These are phyloP conservation scores for Cyrtodaria siliqua DNA, from an alignment of 2,888 invertebrate species.

Conservation along the genomic window DNA sequence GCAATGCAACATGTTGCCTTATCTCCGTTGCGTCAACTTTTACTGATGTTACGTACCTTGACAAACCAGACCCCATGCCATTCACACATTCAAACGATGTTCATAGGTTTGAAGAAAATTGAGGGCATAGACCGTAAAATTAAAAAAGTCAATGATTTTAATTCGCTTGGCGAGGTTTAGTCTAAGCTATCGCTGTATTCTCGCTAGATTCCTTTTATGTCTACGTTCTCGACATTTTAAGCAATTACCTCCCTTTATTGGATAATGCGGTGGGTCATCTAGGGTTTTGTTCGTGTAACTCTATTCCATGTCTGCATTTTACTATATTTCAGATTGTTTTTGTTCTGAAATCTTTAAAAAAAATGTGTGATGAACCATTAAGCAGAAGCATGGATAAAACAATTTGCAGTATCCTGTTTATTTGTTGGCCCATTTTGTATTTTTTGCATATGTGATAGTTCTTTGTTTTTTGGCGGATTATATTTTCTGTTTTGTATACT, in stretches of 20 bases:
- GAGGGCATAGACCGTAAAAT: conserved; percentile 61
- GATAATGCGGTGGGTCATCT: conserved; percentile 5
- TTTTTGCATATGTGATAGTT: too few relatives aligned
- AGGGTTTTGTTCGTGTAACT: conserved; percentile 3
- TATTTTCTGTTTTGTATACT: too few relatives aligned
- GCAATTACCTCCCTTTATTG: conserved; percentile 56
- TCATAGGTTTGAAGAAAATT: conserved; percentile 45
- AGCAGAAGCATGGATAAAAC: too few relatives aligned
- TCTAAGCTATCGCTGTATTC: conserved; percentile 24
- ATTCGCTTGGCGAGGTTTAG: conserved; percentile 52
- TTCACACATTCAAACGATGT: conserved; percentile 35
- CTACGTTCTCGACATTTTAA: conserved; percentile 11
- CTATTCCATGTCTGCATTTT: too few relatives aligned
- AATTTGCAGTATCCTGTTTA: too few relatives aligned
- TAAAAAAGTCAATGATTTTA: conserved; percentile 60
- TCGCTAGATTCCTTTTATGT: conserved; percentile 49
- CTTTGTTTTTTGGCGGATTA: too few relatives aligned
- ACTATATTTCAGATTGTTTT: too few relatives aligned
- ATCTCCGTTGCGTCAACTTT: conserved; percentile 12
- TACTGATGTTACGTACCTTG: conserved; percentile 2
- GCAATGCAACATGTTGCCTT: conserved; percentile 17
- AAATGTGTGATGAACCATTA: conserved; percentile 5
- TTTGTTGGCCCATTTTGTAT: too few relatives aligned
- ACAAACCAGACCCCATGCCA: conserved; percentile 27
- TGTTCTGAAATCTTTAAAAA: too few relatives aligned